Base-by-base conservation (phyloP, 1,140 invertebrate species). In the Drosophila sp. region DNA sequence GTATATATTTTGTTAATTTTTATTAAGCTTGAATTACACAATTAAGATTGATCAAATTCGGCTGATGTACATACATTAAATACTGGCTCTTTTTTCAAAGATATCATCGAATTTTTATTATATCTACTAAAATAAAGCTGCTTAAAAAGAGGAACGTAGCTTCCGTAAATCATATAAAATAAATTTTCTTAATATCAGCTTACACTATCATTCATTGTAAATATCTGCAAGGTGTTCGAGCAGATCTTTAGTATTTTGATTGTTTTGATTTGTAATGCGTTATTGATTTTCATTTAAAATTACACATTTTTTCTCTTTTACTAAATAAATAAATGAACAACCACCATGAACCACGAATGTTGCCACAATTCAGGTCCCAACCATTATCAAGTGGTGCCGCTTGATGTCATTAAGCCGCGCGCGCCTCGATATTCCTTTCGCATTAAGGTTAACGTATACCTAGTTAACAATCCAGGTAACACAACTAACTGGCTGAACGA, bases 391-490 rank as follows among this genome's bases (percentile, higher is more conserved):
- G 84, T 91, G 73, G 89, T 91, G 56, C 84, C 89, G 36, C 78
- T 91, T 81, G 89, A 91, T 87, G 76, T 90, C 40, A 67, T 83
- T 66, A 91, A 89, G 86, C 76, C 76, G 63, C 89, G 89, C 45
- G 84, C 89, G 50, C 89, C 89, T 53, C 80, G 90, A 50, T 91
- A 91, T 76, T 83, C 89, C 59, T 91, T 91, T 91, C 84, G 89
- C 76, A 87, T 91, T 80, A 91, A 91, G 82, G 72, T 91, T 74
- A 84, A 87, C 71, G 89, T 91, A 67, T 83, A 78, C 59, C 67
- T 91, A 75, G 74, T 83, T 82, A 72, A 86, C 72, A 91, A 75
- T 80, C 89, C 89, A 91, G 89, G 89, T 91, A 91, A 91, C 83
- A 79, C 72, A 82, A 82, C 83, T 86, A 86, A 86, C 78, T 77